A percentile compares a stretch with the other conserved stretches of the same genome.
phyloP scores from a whole-genome alignment of 1,140 invertebrate genomes.

The Drosophila repleta region DNA sequence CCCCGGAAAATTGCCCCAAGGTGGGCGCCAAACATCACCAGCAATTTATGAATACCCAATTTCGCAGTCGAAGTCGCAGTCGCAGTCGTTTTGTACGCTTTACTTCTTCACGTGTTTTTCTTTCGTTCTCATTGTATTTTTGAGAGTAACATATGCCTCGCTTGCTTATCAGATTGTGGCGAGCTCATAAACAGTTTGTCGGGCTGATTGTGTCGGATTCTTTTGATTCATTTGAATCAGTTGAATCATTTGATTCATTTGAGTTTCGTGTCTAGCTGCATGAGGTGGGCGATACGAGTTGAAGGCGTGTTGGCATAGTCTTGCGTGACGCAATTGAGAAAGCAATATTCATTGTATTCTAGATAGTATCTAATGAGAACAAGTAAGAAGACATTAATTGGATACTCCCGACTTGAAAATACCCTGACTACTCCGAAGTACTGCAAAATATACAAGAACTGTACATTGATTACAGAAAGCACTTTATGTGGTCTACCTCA shows the following conservation, averaged over 20 bases:
- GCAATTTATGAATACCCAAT: conserved; percentile 8
- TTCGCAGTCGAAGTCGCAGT: background rate
- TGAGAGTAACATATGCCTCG: background rate
- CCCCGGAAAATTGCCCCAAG: conserved; percentile 66
- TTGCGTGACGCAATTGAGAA: too few species aligned
- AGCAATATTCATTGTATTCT: too few species aligned
- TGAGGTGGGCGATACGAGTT: too few species aligned
- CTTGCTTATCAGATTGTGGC: conserved; percentile 1
- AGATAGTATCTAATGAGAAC: too few species aligned
- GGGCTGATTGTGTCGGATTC: background rate
- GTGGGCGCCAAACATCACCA: conserved; percentile 25
- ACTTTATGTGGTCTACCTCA: too few species aligned
- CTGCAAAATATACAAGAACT: too few species aligned
- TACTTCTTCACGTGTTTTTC: background rate
- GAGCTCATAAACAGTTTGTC: background rate
- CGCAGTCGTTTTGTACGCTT: background rate
- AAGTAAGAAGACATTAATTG: too few species aligned
- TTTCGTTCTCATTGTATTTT: background rate
- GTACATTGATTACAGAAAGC: too few species aligned
- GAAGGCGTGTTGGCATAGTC: too few species aligned
- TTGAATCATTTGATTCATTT: background rate
- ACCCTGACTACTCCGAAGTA: too few species aligned
- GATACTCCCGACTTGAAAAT: too few species aligned
- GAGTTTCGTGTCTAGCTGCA: background rate
- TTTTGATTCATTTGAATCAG: background rate